A percentile compares a stretch with the other conserved stretches of the same genome.
Conservation (phyloP, 92 coral and sea anemone genomes). For the Bergia sp. region DNA sequence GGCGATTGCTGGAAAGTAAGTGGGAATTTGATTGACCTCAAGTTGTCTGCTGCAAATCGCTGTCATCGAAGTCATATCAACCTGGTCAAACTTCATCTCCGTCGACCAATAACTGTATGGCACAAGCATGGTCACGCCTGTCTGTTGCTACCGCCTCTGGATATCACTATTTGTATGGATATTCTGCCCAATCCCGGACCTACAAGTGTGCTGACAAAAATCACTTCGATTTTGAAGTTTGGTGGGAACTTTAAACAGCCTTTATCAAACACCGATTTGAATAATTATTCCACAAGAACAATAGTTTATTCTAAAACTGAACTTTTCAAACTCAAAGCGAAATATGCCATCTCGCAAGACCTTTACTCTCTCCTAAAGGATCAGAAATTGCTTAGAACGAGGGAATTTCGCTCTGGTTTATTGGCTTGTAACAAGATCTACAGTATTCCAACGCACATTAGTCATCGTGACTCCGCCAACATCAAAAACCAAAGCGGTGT, state of each 20-base stretch:
- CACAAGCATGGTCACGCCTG: slow-evolving; percentile 51
- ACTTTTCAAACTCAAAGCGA: slow-evolving; percentile 34
- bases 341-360: slow-evolving; percentile 22
- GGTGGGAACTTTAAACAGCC: slow-evolving; percentile 10
- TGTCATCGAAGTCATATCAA: slow-evolving; percentile 10
- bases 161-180: slow-evolving; percentile 49
- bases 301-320: slow-evolving; percentile 38
- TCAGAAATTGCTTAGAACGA: slow-evolving; percentile 41
- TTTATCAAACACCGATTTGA: slow-evolving; percentile 7
- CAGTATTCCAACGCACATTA: no score
- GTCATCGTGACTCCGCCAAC: no score
- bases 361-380: no score
- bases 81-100: slow-evolving; percentile 37
- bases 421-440: no score
- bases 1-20: slow-evolving; percentile 17
- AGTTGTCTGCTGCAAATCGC: slow-evolving; percentile 8
- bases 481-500: no score
- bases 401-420: slow-evolving; percentile 18
- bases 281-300: slow-evolving; percentile 29
- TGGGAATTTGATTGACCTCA: slow-evolving; percentile 29
- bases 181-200: slow-evolving; percentile 47
- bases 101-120: slow-evolving; percentile 39
- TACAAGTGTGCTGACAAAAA: slow-evolving; percentile 10
- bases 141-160: slow-evolving; percentile 33
- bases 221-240: slow-evolving; percentile 1